Evolutionary conservation across 2,113 vertebrate genomes (phyloP), one percentile per base, ranked within the genome.

Genomic region (Lucifuga dentata): DNA sequence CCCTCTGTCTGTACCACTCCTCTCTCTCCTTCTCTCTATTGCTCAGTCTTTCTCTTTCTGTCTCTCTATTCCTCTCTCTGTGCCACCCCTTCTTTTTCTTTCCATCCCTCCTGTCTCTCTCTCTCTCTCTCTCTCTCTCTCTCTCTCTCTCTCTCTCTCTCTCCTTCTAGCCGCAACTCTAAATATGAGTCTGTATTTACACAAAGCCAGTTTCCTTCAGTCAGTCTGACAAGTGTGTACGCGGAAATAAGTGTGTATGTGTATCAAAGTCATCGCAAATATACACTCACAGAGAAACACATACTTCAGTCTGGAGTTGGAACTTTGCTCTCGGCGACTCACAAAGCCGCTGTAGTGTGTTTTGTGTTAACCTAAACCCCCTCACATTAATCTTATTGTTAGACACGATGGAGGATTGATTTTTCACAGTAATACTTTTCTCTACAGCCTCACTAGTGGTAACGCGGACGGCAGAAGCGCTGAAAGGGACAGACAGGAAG

Each of bases 181-280:
- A 87, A 87, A 86, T 85, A 78, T 62, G 81, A 88, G 86, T 78
- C 68, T 83, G 82, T 87, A 83, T 83, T 87, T 90, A 83, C 72
- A 80, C 67, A 74, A 82, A 76, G 81, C 53, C 12, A 13, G 70
- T 68, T 86, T 83, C 74, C 81, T 82, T 69, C 45, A 46, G 76
- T 80, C 83, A 71, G 56, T 69, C 60, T 52, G 50, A 63, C 52
- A 24, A 8, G 57, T 44, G 60, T 44, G 51, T 60, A 33, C 43
- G 6, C 33, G 60, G 38, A 44, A 48, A 68, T 53, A 29, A 26
- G 55, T 51, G 26, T 39, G 1, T 19, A 48, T 62, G 60, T n/a
- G 61, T 39, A 48, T 36, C 23, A 24, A 45, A 56, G 44, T 57
- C 24, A 51, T 56, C 52, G 58, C 51, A 33, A 15, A 40, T 38